phyloP scores from a whole-genome alignment of 2,888 invertebrate species.

The Sminthurides aquaticus region DNA sequence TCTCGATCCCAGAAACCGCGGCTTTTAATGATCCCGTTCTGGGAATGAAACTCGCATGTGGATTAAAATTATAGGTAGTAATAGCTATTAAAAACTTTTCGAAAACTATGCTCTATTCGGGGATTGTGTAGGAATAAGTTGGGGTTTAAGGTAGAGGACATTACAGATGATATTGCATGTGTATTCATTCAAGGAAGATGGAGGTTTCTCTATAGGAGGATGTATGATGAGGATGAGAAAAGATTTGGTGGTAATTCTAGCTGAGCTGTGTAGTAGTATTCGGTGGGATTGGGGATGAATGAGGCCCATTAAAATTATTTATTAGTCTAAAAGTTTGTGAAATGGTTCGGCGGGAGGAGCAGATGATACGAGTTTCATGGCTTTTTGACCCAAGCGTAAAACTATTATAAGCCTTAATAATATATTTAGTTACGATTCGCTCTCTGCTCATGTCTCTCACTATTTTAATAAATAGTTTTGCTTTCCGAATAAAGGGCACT shows the following conservation, averaged over 20 bases:
- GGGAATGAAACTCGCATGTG: no score
- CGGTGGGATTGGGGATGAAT: not conserved
- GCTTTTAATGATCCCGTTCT: no score
- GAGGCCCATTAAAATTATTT: slow-evolving; percentile 6
- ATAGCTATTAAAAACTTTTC: no score
- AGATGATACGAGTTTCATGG: not conserved
- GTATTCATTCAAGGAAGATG: not conserved
- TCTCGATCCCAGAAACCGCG: no score
- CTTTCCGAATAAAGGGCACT: not conserved
- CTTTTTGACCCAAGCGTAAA: not conserved
- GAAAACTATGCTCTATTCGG: no score
- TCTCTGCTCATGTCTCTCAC: not conserved
- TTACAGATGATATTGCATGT: no score
- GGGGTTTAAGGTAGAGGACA: no score
- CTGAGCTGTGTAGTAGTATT: not conserved
- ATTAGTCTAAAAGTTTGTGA: slow-evolving; percentile 2
- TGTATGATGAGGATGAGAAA: not conserved
- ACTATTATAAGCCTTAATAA: not conserved
- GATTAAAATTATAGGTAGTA: no score
- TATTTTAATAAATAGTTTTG: not conserved
- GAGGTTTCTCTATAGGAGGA: not conserved
- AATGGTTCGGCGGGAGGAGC: not conserved
- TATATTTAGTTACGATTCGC: not conserved
- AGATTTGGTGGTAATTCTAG: not conserved
- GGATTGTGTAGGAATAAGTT: no score